Percentiles rank a stretch among this genome's conserved stretches.
Evolutionary conservation across 2,888 invertebrate genomes (phyloP).

Genomic region (Hypolimnas misippus): DNA sequence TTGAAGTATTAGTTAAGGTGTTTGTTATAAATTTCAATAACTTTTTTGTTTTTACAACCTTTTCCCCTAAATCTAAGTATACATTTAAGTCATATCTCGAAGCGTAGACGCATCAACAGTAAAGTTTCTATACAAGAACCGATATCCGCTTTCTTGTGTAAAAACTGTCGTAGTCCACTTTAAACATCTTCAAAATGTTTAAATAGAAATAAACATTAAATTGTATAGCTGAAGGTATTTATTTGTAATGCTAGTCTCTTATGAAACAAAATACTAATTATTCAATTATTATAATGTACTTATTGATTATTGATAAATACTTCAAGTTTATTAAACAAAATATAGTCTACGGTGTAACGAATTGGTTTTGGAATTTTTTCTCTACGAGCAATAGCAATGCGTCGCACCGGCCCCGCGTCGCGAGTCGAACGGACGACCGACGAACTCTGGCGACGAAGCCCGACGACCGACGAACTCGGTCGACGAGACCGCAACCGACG

Average conservation of each 20-base stretch:
- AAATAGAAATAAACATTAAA: conserved; percentile 81
- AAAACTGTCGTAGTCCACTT: conserved; percentile 78
- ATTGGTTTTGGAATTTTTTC: conserved; percentile 80
- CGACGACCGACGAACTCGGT: conserved; percentile 1
- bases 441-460: conserved; percentile 28
- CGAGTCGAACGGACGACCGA: conserved; percentile 16
- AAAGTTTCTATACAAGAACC: conserved; percentile 71
- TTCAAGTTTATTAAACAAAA: conserved; percentile 82
- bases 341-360: conserved; percentile 82
- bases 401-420: conserved; percentile 40
- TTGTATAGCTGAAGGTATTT: conserved; percentile 84
- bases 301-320: conserved; percentile 84
- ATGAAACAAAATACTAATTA: conserved; percentile 84
- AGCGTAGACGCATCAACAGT: conserved; percentile 77
- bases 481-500: conserved; percentile 3
- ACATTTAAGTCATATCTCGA: conserved; percentile 83
- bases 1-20: conserved; percentile 83
- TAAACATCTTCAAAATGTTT: conserved; percentile 82
- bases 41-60: conserved; percentile 82
- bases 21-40: conserved; percentile 84
- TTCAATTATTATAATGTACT: conserved; percentile 84
- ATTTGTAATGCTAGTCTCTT: conserved; percentile 85
- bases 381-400: conserved; percentile 74
- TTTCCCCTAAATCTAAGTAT: conserved; percentile 81
- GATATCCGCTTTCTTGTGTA: conserved; percentile 66